Evolutionary conservation across 23 tunicate genomes (phyloP).

Genomic region (Trididemnum clinides): DNA sequence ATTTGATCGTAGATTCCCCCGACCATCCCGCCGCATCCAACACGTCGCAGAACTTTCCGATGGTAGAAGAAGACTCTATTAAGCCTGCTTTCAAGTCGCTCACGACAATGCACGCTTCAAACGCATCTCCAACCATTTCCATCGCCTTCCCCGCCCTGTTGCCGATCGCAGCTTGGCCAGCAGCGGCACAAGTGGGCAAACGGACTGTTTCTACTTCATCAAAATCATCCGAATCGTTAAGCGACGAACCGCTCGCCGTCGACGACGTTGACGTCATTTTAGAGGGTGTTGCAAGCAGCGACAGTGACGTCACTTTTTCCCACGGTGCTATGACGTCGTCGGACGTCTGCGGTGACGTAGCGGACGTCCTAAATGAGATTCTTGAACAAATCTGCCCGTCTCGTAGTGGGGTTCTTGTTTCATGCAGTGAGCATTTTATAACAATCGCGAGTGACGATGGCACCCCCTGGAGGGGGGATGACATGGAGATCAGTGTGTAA

Average conservation of each 20-base stretch:
- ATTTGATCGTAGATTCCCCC: constrained; percentile 44
- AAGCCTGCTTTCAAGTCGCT: constrained; percentile 28
- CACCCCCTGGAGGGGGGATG: constrained; percentile 45
- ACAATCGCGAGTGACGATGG: constrained; percentile 53
- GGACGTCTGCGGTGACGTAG: background rate
- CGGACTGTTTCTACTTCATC: background rate
- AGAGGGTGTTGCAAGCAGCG: background rate
- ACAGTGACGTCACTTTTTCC: background rate
- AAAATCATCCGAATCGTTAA: constrained; percentile 7
- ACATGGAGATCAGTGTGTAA: constrained; percentile 24
- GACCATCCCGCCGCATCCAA: constrained; percentile 64
- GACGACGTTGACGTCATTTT: constrained; percentile 28
- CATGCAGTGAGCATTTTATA: background rate
- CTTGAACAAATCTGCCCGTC: background rate
- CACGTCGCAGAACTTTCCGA: constrained; percentile 61
- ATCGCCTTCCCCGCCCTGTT: background rate
- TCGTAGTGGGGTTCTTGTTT: background rate
- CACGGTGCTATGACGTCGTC: background rate
- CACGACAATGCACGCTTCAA: background rate
- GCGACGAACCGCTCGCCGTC: background rate
- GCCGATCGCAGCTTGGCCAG: constrained; percentile 15
- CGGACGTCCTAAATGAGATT: background rate
- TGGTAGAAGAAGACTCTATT: constrained; percentile 45
- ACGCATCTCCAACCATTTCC: constrained; percentile 9
- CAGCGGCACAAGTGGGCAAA: background rate